Conservation (phyloP, 1,140 invertebrate species). For the Pomacea maculata region DNA sequence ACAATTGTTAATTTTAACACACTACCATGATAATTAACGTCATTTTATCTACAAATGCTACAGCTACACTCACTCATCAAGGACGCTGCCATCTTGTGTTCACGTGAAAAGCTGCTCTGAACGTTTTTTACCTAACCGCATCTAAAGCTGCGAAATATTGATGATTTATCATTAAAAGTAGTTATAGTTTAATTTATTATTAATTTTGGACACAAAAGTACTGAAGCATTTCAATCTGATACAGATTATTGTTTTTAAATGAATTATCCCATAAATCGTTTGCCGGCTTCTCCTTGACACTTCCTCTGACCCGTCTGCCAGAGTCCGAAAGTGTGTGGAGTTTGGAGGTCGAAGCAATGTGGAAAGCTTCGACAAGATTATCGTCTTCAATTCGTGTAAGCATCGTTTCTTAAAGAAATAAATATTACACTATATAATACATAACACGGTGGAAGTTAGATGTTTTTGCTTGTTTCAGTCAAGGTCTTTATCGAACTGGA, state of each 20-base stretch:
- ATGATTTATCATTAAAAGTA: not conserved
- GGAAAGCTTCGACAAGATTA: constrained; percentile 19
- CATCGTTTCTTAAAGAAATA: too few relatives aligned
- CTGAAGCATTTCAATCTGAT: not conserved
- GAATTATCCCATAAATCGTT: constrained; percentile 9
- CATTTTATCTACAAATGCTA: too few relatives aligned
- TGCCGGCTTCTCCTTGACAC: constrained; percentile 13
- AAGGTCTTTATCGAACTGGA: too few relatives aligned
- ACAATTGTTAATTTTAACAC: too few relatives aligned
- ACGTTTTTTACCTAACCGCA: not conserved
- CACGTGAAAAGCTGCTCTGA: not conserved
- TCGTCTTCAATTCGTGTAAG: constrained; percentile 4
- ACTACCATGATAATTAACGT: too few relatives aligned
- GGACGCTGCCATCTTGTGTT: constrained; percentile 20
- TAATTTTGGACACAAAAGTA: not conserved
- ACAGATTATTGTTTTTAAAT: not conserved
- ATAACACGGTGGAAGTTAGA: too few relatives aligned
- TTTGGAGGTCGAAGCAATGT: constrained; percentile 19
- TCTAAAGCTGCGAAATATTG: not conserved
- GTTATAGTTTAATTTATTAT: not conserved
- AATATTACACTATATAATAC: too few relatives aligned
- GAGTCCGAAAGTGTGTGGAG: constrained; percentile 13
- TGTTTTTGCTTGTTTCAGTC: too few relatives aligned
- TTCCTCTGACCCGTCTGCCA: constrained; percentile 26
- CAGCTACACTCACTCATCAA: not conserved